Conservation (phyloP, 2,888 invertebrate species). For the Drosophila affinis region DNA sequence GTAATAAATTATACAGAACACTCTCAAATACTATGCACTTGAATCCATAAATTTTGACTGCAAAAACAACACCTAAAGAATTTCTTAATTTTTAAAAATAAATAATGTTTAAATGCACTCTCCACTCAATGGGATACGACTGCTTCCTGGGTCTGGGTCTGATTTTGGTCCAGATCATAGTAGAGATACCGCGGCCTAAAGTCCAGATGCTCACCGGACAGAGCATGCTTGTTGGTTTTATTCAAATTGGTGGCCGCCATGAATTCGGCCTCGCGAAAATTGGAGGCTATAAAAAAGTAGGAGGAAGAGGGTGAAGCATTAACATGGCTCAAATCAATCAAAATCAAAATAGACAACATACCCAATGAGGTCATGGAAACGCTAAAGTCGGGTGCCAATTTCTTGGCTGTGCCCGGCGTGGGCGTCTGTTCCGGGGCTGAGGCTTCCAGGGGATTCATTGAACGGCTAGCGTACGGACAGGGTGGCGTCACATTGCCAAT, state of each 20-base stretch:
- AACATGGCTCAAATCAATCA: not conserved
- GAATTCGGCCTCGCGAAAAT: constrained; percentile 77
- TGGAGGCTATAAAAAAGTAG: constrained; percentile 47
- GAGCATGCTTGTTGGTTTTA: constrained; percentile 64
- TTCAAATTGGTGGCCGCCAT: constrained; percentile 73
- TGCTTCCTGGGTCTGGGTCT: constrained; percentile 14
- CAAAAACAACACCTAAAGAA: not conserved
- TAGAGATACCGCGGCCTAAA: constrained; percentile 80
- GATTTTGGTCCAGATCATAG: constrained; percentile 51
- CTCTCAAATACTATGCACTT: not conserved
- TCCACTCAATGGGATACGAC: not conserved
- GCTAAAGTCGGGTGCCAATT: constrained; percentile 37
- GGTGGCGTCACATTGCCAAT: constrained; percentile 54
- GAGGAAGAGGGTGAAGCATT: not conserved
- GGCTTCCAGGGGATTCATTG: constrained; percentile 31
- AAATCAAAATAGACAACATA: constrained; percentile 34
- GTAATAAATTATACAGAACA: not conserved
- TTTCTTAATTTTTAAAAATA: not conserved
- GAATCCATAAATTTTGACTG: no score
- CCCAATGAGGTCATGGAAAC: constrained; percentile 64
- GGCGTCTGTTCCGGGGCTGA: constrained; percentile 47
- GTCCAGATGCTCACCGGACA: constrained; percentile 62
- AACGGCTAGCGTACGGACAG: constrained; percentile 8
- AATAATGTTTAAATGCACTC: not conserved
- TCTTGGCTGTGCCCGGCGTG: constrained; percentile 18